A percentile compares a stretch with the other conserved stretches of the same genome.
phyloP scores from a whole-genome alignment of 1,140 invertebrate species.

The Aphidius ervi region DNA sequence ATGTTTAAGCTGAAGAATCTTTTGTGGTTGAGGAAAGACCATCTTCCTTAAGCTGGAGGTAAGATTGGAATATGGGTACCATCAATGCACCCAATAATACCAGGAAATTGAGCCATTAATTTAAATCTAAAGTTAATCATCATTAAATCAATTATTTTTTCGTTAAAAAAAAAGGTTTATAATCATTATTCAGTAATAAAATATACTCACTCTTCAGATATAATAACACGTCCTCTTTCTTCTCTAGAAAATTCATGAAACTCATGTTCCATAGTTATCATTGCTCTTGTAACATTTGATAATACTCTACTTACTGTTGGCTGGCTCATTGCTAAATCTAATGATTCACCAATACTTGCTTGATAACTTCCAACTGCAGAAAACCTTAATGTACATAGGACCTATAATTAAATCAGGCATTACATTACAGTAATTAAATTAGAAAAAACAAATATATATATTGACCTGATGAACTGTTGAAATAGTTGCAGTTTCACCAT shows the following conservation, averaged over 20 bases:
- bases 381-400: too few species aligned
- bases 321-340: too few species aligned
- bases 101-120: background rate
- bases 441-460: too few species aligned
- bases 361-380: too few species aligned
- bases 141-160: background rate
- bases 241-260: background rate
- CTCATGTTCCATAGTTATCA: background rate
- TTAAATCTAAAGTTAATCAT: slow-evolving; percentile 9
- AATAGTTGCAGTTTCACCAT: too few species aligned
- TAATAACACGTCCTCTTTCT: background rate
- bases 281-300: slow-evolving; percentile 4
- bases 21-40: slow-evolving; percentile 8
- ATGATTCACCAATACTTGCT: too few species aligned
- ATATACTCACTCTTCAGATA: slow-evolving; percentile 1
- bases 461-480: too few species aligned
- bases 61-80: slow-evolving; percentile 6
- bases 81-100: slow-evolving; percentile 10
- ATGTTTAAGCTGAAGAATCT: background rate
- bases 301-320: slow-evolving; percentile 8
- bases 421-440: too few species aligned
- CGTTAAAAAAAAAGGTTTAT: too few species aligned
- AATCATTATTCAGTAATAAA: too few species aligned
- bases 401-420: too few species aligned
- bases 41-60: background rate